These are phyloP conservation scores for Metopia argyrocephala DNA, from an alignment of 2,888 invertebrate species.

Conservation along the genomic window DNA sequence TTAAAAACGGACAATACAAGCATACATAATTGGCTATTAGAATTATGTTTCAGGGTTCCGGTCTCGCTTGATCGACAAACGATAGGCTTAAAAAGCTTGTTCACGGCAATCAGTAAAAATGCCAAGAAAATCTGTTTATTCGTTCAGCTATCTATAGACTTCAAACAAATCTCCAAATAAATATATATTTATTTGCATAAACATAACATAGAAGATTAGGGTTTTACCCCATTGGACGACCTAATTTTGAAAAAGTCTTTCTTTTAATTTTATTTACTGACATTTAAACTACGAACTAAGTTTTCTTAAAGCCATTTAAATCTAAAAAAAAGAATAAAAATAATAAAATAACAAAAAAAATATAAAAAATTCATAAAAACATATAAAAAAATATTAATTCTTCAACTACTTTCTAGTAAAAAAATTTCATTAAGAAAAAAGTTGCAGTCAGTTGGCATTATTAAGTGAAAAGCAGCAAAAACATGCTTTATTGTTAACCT, in stretches of 20 bases:
- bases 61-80: too few species aligned
- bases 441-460: slow-evolving; percentile 2
- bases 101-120: too few species aligned
- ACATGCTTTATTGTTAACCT: background rate
- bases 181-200: too few species aligned
- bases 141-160: too few species aligned
- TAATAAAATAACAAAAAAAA: slow-evolving; percentile 20
- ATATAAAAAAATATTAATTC: slow-evolving; percentile 15
- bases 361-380: slow-evolving; percentile 7
- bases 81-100: too few species aligned
- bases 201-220: too few species aligned
- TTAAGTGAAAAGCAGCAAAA: background rate
- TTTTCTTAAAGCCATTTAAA: background rate
- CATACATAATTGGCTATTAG: too few species aligned
- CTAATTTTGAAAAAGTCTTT: too few species aligned
- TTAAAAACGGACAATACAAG: too few species aligned
- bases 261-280: slow-evolving; percentile 1
- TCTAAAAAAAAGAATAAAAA: slow-evolving; percentile 13
- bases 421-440: background rate
- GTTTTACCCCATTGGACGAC: background rate
- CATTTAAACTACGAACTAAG: slow-evolving; percentile 12
- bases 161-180: too few species aligned
- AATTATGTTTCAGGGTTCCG: too few species aligned
- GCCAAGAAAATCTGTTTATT: too few species aligned
- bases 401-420: slow-evolving; percentile 23